Conservation (phyloP, 2,888 invertebrate species). For the Chrysotoxum bicinctum region DNA sequence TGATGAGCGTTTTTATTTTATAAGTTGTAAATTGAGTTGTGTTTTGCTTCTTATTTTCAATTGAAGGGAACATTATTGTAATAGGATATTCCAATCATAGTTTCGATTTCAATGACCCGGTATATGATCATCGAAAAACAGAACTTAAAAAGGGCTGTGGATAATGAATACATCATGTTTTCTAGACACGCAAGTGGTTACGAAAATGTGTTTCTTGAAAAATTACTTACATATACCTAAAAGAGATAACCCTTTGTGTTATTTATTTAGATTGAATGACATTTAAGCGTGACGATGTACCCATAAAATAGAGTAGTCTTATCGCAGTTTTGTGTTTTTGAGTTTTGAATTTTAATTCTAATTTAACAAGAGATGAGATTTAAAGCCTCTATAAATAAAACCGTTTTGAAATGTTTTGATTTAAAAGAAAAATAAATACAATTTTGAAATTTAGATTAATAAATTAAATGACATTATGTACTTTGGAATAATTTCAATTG, state of each 20-base stretch:
- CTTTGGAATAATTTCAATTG: no score
- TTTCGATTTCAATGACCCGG: constrained; percentile 45
- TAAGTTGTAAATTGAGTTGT: constrained; percentile 23
- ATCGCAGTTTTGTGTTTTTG: background rate
- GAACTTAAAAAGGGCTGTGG: background rate
- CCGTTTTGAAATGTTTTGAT: background rate
- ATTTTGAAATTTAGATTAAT: background rate
- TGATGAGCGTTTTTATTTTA: background rate
- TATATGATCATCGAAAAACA: constrained; percentile 4
- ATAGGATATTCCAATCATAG: constrained; percentile 37
- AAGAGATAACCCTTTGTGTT: constrained; percentile 19
- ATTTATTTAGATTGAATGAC: background rate
- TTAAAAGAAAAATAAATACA: background rate
- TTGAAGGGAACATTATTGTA: constrained; percentile 41
- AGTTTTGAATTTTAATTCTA: background rate
- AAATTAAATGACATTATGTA: background rate
- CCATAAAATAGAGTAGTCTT: background rate
- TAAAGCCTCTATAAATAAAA: background rate
- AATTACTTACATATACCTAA: background rate
- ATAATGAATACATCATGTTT: constrained; percentile 12
- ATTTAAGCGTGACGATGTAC: constrained; percentile 11
- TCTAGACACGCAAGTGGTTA: background rate
- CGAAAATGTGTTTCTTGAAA: background rate
- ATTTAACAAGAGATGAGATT: constrained; percentile 4
- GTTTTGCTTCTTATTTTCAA: background rate